Base-by-base conservation (phyloP, 2,113 vertebrate genomes). In the Oophaga pumilio region DNA sequence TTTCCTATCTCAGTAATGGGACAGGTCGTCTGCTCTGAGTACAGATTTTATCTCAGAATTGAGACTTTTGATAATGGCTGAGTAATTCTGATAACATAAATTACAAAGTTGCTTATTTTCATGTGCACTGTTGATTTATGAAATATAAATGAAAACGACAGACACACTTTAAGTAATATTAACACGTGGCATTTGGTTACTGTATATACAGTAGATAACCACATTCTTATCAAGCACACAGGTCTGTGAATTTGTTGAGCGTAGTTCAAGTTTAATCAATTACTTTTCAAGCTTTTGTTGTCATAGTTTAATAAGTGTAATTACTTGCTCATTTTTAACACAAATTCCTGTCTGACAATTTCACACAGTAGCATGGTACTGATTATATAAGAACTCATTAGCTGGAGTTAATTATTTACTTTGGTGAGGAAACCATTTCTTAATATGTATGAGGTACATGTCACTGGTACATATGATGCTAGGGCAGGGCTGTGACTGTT, bases 271-370 rank as follows among this genome's bases (percentile, higher is more conserved):
- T 49, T 64, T 79, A 79, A 66, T 79, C 43, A 56, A 68, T 68
- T 86, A 33, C 24, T 86, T 17, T 86, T 78, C 11, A 18, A 64
- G 13, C 59, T 68, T 85, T 62, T 85, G 84, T 85, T 77, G 69
- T 85, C 66, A 74, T 59, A 76, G 83, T 24, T 84, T 84, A 84
- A 74, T 33, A 69, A 73, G 28, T 85, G 68, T 57, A 59, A 74
- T 85, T 76, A 73, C 56, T 85, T 85, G 26, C 12, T 85, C 20
- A 76, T 43, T 60, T 85, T 71, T 85, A 73, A 85, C 20, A 53
- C 26, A 85, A 22, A 76, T 76, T 85, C 50, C 52, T n/a, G 53
- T 0, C 5, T 26, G 66, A 76, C 22, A 85, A 85, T 85, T 76
- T 60, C 26, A 64, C 57, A 59, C 57, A 24, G 14, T 76, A 85